Conservation (phyloP, 2,113 vertebrate species). For the Actenoides hombroni region DNA sequence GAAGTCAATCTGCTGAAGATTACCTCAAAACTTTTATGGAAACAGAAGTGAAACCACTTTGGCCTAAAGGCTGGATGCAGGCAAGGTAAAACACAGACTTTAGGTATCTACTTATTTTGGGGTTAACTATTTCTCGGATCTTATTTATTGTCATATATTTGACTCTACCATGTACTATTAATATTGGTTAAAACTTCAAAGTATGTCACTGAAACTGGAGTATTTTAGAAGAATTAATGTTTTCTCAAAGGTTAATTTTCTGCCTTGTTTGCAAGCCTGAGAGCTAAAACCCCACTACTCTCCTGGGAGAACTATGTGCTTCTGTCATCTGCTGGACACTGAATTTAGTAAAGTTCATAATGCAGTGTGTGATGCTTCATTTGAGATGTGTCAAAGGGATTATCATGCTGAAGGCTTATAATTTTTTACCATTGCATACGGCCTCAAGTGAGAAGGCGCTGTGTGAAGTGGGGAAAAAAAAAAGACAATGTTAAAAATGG, state of each 20-base stretch:
- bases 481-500: neutral
- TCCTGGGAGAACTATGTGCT: neutral
- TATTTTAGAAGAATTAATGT: neutral
- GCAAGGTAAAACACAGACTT: constrained; percentile 80
- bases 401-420: neutral
- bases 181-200: neutral
- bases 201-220: neutral
- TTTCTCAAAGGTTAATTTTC: neutral
- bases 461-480: neutral
- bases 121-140: neutral
- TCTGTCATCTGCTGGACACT: neutral
- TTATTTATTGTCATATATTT: neutral
- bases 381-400: neutral
- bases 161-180: neutral
- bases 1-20: constrained; percentile 90
- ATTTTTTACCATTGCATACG: neutral
- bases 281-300: neutral
- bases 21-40: constrained; percentile 99
- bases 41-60: constrained; percentile 95
- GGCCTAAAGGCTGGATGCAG: constrained; percentile 99
- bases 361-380: neutral
- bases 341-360: neutral
- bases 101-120: neutral
- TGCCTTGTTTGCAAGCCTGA: neutral
- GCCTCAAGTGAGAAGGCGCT: neutral